Evolutionary conservation across 2,888 invertebrate species (phyloP), one percentile per base, ranked within the genome.

Genomic region (Hirudinaria manillensis): DNA sequence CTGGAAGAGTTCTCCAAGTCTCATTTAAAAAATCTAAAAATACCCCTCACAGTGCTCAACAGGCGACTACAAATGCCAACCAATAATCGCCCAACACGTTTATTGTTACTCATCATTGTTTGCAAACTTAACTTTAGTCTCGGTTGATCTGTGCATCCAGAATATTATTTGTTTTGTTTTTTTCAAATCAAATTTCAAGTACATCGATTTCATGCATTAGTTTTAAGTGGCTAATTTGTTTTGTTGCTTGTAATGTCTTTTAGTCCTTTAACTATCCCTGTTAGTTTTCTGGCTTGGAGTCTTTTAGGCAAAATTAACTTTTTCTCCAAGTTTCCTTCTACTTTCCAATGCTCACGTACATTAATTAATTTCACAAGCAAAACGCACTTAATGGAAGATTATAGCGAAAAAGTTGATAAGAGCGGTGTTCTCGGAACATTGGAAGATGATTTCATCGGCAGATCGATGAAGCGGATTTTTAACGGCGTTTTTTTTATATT

Each of bases 11-110:
- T 32, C 73, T 76, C 32, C 76, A 76, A 51, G 76, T 76, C 34
- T 76, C 76, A 19, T 76, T 76, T 68, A 76, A 76, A 66, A 76
- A 76, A 70, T 65, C 76, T 24, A 72, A 73, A 45, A 76, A 19
- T 51, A 29, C 65, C 55, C 32, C 55, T 24, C n/a, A 27, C 51
- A 45, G 34, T 21, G 61, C 24, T 29, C 61, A 61, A 61, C 61
- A 61, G 29, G 61, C 61, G 24, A 24, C 61, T 27, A 61, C 61
- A 29, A 61, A 29, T 29, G 61, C 29, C 61, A 61, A 61, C 29
- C 61, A 61, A 61, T 61, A 61, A 61, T 29, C 45, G 45, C 61
- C 61, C 6, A 29, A 27, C 61, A 29, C n/a, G 24, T 24, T 61
- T 29, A 29, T 61, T 61, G 29, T 61, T 61, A 61, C 61, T 45